A percentile compares a stretch with the other conserved stretches of the same genome.
Evolutionary conservation across 2,888 invertebrate genomes (phyloP).

Genomic region (Calephelis perditalis): DNA sequence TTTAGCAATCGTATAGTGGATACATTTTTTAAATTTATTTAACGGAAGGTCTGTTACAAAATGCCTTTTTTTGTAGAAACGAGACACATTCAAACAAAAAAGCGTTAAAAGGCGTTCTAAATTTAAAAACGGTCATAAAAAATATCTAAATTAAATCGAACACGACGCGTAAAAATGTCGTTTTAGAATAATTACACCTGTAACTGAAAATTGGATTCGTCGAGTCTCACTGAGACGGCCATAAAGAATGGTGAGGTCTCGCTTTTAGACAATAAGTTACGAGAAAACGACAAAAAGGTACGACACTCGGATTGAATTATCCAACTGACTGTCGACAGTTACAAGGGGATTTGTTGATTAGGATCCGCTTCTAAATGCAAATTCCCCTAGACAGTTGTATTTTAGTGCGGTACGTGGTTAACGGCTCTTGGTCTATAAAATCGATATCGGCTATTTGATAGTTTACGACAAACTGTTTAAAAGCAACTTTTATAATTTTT

Average conservation of each 20-base stretch:
- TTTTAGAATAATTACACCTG: neutral
- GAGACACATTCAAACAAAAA: too few species aligned
- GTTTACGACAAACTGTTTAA: too few species aligned
- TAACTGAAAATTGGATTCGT: constrained; percentile 12
- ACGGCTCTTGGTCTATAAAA: too few species aligned
- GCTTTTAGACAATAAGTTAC: constrained; percentile 4
- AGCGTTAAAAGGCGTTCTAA: too few species aligned
- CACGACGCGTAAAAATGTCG: neutral
- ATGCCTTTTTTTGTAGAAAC: too few species aligned
- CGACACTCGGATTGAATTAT: constrained; percentile 6
- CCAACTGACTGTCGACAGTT: constrained; percentile 12
- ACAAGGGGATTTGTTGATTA: constrained; percentile 8
- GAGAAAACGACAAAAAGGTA: neutral
- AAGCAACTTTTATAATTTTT: too few species aligned
- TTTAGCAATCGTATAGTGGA: too few species aligned
- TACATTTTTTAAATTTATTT: too few species aligned
- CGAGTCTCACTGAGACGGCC: neutral
- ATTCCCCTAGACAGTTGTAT: constrained; percentile 7
- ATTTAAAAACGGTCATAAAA: too few species aligned
- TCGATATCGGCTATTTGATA: too few species aligned
- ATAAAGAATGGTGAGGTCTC: constrained; percentile 1
- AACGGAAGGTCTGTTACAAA: too few species aligned
- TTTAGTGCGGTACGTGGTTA: neutral
- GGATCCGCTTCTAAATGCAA: constrained; percentile 1
- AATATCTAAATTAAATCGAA: too few species aligned